phyloP scores from a whole-genome alignment of 2,888 invertebrate species.

The Cryptophagus acutangulus region DNA sequence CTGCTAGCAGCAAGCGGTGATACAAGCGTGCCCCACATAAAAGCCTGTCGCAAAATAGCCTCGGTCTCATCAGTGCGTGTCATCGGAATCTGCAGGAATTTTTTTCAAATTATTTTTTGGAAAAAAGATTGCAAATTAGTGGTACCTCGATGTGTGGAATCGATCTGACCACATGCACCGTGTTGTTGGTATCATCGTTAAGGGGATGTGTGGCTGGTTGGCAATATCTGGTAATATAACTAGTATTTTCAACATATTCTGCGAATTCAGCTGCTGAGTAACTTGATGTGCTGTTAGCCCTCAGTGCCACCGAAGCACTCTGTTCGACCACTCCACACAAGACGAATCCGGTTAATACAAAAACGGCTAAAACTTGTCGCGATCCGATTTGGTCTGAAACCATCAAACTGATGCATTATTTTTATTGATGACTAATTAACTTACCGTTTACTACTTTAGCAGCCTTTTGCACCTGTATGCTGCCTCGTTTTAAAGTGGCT shows the following conservation, averaged over 20 bases:
- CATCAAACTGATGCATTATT: neutral
- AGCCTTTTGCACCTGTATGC: conserved; percentile 52
- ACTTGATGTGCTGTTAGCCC: conserved; percentile 48
- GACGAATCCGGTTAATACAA: conserved; percentile 53
- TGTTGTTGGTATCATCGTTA: conserved; percentile 22
- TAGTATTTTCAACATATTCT: conserved; percentile 50
- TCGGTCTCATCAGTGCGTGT: conserved; percentile 54
- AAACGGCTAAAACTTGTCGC: conserved; percentile 50
- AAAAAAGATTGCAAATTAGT: too few relatives aligned
- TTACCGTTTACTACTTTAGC: conserved; percentile 54
- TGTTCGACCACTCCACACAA: conserved; percentile 55
- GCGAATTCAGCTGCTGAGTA: conserved; percentile 49
- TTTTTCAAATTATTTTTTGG: too few relatives aligned
- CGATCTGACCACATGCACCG: conserved; percentile 43
- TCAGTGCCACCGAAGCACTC: conserved; percentile 53
- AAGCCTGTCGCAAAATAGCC: conserved; percentile 53
- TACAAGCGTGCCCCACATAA: conserved; percentile 55
- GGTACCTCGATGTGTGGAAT: conserved; percentile 48
- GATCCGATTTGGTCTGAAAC: conserved; percentile 47
- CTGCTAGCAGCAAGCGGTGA: conserved; percentile 54
- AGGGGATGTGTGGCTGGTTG: conserved; percentile 36
- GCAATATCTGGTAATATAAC: conserved; percentile 48
- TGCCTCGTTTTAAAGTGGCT: conserved; percentile 48
- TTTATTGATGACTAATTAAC: conserved; percentile 25
- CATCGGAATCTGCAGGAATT: conserved; percentile 49